Evolutionary conservation across 1,140 invertebrate genomes (phyloP).

Genomic region (Drosophila mauritiana): DNA sequence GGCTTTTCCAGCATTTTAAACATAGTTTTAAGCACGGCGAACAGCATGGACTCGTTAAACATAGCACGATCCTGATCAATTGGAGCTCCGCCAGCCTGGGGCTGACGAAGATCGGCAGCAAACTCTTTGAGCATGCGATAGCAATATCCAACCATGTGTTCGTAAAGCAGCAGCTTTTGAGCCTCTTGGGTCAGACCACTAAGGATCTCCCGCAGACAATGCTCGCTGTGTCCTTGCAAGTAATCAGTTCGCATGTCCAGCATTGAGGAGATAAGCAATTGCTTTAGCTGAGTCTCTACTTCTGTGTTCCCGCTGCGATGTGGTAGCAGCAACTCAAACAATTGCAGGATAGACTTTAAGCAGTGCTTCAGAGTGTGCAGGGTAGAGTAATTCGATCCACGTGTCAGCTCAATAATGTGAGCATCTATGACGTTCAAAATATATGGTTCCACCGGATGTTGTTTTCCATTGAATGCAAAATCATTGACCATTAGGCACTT

Average conservation of each 20-base stretch:
- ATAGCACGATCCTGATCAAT: conserved; percentile 52
- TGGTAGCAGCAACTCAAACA: conserved; percentile 77
- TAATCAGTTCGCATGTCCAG: conserved; percentile 91
- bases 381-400: conserved; percentile 63
- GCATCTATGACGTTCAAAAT: conserved; percentile 80
- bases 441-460: conserved; percentile 77
- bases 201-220: conserved; percentile 89
- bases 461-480: conserved; percentile 64
- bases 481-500: conserved; percentile 74
- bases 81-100: background rate
- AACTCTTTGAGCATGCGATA: conserved; percentile 89
- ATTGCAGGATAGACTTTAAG: conserved; percentile 70
- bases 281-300: conserved; percentile 70
- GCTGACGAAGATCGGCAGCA: conserved; percentile 71
- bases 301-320: conserved; percentile 44
- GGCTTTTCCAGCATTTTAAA: conserved; percentile 93
- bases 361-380: conserved; percentile 81
- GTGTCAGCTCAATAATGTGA: conserved; percentile 73
- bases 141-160: conserved; percentile 88
- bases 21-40: conserved; percentile 88
- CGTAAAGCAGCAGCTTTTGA: conserved; percentile 88
- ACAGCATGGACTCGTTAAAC: conserved; percentile 77
- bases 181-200: conserved; percentile 86
- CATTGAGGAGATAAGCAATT: conserved; percentile 89
- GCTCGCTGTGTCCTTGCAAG: conserved; percentile 88